These are phyloP conservation scores for Piprites chloris DNA, from an alignment of 2,113 vertebrate species.

Conservation along the genomic window DNA sequence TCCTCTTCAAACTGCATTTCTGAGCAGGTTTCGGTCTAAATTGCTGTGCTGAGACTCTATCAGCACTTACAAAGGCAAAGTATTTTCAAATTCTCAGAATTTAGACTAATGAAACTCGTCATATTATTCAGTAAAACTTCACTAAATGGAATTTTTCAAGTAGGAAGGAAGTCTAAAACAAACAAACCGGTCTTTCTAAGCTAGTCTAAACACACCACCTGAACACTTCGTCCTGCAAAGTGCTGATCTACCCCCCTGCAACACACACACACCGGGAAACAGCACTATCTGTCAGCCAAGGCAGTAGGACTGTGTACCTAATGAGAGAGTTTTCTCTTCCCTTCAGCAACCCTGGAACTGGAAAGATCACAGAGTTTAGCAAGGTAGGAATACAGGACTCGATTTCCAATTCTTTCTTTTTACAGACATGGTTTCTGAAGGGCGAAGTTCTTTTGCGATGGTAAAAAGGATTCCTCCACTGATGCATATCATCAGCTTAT, in stretches of 20 bases:
- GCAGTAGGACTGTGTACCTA: not conserved
- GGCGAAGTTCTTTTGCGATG: not conserved
- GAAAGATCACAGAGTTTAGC: not conserved
- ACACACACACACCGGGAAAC: not conserved
- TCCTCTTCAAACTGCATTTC: not conserved
- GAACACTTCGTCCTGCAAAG: not conserved
- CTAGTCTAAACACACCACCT: accelerated
- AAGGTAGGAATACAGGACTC: not conserved
- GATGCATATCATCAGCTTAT: conserved; percentile 63
- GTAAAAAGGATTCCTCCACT: conserved; percentile 62
- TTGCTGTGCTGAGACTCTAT: not conserved
- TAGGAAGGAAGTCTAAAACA: not conserved
- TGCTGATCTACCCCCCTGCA: not conserved
- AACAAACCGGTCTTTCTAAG: not conserved
- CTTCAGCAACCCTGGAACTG: not conserved
- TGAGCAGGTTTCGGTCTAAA: not conserved
- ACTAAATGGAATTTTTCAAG: not conserved
- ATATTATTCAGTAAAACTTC: not conserved
- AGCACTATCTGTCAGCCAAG: not conserved
- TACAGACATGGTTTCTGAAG: not conserved
- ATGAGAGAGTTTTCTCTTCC: not conserved
- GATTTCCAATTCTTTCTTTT: not conserved
- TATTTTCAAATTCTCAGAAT: not conserved
- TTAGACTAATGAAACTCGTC: not conserved
- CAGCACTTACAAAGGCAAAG: not conserved